phyloP scores from a whole-genome alignment of 2,888 invertebrate genomes.

The Limnephilus auricula region DNA sequence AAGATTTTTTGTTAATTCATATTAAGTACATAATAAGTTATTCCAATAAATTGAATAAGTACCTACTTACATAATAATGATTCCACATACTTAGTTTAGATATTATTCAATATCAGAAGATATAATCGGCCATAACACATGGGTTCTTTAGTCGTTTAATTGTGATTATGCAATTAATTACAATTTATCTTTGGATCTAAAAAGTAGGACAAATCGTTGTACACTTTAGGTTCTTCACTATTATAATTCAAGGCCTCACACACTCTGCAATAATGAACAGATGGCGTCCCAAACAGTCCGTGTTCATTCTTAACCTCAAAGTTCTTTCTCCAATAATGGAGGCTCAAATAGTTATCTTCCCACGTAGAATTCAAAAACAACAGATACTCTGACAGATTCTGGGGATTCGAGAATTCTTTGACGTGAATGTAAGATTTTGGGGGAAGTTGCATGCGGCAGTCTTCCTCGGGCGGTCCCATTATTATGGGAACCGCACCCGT shows the following conservation, averaged over 20 bases:
- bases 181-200: conserved; percentile 71
- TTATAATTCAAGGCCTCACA: conserved; percentile 79
- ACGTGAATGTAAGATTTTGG: conserved; percentile 81
- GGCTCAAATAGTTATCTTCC: conserved; percentile 72
- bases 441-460: conserved; percentile 78
- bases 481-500: conserved; percentile 82
- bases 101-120: too few relatives aligned
- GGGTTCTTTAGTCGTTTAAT: too few relatives aligned
- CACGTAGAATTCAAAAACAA: conserved; percentile 72
- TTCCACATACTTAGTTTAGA: too few relatives aligned
- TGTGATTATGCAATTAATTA: neutral
- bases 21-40: too few relatives aligned
- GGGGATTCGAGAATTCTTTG: conserved; percentile 76
- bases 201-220: conserved; percentile 71
- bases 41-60: too few relatives aligned
- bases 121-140: too few relatives aligned
- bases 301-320: conserved; percentile 81
- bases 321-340: conserved; percentile 79
- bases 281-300: conserved; percentile 80
- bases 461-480: conserved; percentile 77
- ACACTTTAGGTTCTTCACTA: conserved; percentile 70
- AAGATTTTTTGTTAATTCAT: too few relatives aligned
- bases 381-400: conserved; percentile 77
- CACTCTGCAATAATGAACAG: conserved; percentile 79
- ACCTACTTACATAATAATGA: too few relatives aligned